Base-by-base conservation (phyloP, 2,888 invertebrate species). In the Timema podura region DNA sequence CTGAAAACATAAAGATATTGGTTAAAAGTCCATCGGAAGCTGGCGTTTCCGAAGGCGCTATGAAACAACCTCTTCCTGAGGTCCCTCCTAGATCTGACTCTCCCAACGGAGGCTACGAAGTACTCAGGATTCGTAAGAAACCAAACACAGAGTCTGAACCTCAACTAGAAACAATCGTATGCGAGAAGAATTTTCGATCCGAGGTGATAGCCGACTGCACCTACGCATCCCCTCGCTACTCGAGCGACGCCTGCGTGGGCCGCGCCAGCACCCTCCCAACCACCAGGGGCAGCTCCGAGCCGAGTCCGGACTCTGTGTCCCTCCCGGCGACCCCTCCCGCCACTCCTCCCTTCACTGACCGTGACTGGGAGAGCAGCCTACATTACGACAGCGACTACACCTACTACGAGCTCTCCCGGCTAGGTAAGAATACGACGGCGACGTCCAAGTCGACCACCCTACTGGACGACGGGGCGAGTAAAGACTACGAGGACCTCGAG, bases 401-500 rank as follows among this genome's bases (percentile, higher is more conserved):
- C 44, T 61, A 30, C 61, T 61, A 61, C 61, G 61, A 61, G 61
- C 44, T 61, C 44, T 8, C 54, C 15, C 54, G 13, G 15, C 15
- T 8, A 7, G 54, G 8, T 6, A 11, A 16, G 15, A 16, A 3
- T 8, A 45, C 30, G 61, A 11, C 30, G 44, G 16, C 10, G 30
- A 45, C 16, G 10, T 9, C 30, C 44, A 45, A 16, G 61, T 30
- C 15, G 16, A 30, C 30, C 30, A 30, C 30, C 30, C 30, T 30
- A 30, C 30, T 30, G 30, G 30, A 30, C 30, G 30, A 30, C 3
- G 30, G 30, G 30, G 30, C 30, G 30, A 30, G 30, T 30, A 30
- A 30, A 30, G 61, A 61, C 61, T 61, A 61, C 61, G 61, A 61
- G 30, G 61, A 61, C 61, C 61, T 61, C 44, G 61, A 61, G 30